Evolutionary conservation across 2,888 invertebrate genomes (phyloP).

Genomic region (Torymus tubicola): DNA sequence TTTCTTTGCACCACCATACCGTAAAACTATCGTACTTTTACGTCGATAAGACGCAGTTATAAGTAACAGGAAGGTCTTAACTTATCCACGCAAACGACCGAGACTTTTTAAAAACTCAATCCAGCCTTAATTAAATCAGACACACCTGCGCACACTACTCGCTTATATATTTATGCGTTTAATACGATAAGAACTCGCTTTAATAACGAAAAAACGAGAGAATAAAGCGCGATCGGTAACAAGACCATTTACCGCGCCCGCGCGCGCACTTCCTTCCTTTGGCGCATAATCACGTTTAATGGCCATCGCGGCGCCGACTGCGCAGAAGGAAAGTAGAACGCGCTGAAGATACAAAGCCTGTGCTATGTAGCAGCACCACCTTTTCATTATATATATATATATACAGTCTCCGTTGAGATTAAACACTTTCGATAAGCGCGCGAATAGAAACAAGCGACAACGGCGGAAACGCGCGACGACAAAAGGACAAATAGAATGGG

Average conservation of each 20-base stretch:
- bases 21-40: too few species aligned
- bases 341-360: constrained; percentile 37
- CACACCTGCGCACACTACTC: too few species aligned
- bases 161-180: too few species aligned
- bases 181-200: too few species aligned
- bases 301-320: neutral
- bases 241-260: neutral
- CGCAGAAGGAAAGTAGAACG: constrained; percentile 13
- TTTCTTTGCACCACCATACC: too few species aligned
- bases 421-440: constrained; percentile 30
- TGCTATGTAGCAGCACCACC: neutral
- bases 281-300: constrained; percentile 33
- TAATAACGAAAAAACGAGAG: neutral
- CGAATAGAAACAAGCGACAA: constrained; percentile 1
- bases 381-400: too few species aligned
- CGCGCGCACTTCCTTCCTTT: neutral
- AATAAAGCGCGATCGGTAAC: constrained; percentile 9
- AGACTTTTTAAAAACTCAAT: too few species aligned
- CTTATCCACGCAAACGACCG: too few species aligned
- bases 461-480: neutral
- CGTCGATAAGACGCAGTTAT: too few species aligned
- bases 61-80: too few species aligned
- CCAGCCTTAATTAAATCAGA: too few species aligned
- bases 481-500: neutral
- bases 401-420: constrained; percentile 15